phyloP scores from a whole-genome alignment of 1,140 invertebrate species.

The Mycetomoellerius zeteki region DNA sequence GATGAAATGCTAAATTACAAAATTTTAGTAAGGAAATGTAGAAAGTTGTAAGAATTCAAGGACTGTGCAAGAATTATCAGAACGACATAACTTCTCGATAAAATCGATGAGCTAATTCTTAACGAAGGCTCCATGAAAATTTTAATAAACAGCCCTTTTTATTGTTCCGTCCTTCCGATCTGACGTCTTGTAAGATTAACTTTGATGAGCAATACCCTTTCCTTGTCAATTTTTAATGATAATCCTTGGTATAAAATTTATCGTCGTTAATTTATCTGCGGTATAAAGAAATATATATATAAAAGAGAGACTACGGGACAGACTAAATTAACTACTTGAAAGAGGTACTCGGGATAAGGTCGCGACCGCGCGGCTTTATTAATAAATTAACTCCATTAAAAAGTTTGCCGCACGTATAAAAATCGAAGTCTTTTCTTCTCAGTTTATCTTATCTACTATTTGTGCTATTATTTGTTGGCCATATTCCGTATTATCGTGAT shows the following conservation, averaged over 20 bases:
- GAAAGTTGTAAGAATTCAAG: not conserved
- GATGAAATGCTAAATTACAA: not conserved
- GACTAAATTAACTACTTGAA: conserved; percentile 64
- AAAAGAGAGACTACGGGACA: conserved; percentile 1
- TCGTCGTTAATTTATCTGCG: conserved; percentile 59
- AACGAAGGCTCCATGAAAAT: not conserved
- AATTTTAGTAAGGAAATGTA: not conserved
- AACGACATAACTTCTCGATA: conserved; percentile 22
- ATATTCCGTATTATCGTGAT: conserved; percentile 1
- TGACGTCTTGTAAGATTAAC: conserved; percentile 13
- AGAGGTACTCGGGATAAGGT: conserved; percentile 31
- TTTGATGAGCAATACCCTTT: conserved; percentile 10
- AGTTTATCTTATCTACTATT: not conserved
- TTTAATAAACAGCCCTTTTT: conserved; percentile 51
- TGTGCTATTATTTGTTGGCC: conserved; percentile 31
- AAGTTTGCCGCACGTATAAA: conserved; percentile 49
- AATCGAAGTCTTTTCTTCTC: conserved; percentile 13
- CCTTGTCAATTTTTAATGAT: conserved; percentile 30
- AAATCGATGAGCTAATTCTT: conserved; percentile 11
- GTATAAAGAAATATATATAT: conserved; percentile 37
- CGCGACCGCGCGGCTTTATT: conserved; percentile 47
- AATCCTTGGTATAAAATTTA: conserved; percentile 36
- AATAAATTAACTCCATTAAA: conserved; percentile 67
- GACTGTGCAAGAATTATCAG: not conserved
- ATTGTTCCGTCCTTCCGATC: not conserved